Evolutionary conservation across 35 echinoderm and acorn worm species (phyloP), one percentile per base, ranked within the genome.

Genomic region (Amphiura filiformis): DNA sequence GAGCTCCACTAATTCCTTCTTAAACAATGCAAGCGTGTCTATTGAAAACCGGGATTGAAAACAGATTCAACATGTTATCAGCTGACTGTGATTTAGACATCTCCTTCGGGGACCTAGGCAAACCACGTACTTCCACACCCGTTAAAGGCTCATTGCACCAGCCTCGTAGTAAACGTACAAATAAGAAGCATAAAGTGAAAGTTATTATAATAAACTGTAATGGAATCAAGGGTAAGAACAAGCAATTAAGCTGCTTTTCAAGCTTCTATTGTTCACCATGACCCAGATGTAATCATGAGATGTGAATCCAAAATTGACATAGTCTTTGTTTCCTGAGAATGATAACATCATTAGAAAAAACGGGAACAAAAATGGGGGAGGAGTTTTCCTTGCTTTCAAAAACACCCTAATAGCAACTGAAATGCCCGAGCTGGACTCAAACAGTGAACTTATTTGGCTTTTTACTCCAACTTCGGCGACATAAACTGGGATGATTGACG

Each of bases 281-380:
- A 41, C 11, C 84, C 84, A 70, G 84, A 86, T 70, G 39, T 86
- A 23, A 76, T 86, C 0, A 36, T 86, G 49, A 56, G 84, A 86
- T 86, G 84, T 76, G 84, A 86, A 76, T 70, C 84, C 17, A 86
- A 86, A 37, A 13, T 87, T 36, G 76, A 87, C 44, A 52, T 11
- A 7, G 7, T 20, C 7, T 52, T 52, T 20, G 7, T 52, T 20
- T 52, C 20, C 44, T 11, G 44, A 52, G 20, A 52, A 52, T 52
- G 44, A 7, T 11, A 52, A 7, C 7, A 52, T 11, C 7, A 52
- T 20, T 20, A 52, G 20, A 11, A 20, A 52, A 52, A 52, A 20
- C 44, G 44, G 44, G 20, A 11, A 52, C 44, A 52, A 52, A 11
- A 20, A 52, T 11, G 44, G 7, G 7, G 7, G 20, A 7, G 7